phyloP scores from a whole-genome alignment of 2,888 invertebrate genomes.

The Agrotis ipsilon region DNA sequence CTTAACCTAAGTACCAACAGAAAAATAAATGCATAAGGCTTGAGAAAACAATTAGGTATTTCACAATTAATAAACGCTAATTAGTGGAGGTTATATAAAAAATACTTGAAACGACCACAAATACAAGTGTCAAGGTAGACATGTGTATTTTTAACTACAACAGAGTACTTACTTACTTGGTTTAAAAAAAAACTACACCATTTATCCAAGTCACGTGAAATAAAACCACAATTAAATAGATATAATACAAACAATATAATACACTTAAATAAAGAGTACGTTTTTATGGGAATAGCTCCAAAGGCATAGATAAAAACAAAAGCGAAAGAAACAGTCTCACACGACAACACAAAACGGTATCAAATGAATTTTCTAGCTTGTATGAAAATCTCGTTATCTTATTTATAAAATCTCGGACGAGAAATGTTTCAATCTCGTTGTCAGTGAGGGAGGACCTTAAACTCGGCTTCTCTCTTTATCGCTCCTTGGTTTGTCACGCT shows the following conservation, averaged over 20 bases:
- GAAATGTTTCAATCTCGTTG: too few relatives aligned
- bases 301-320: not conserved
- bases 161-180: too few relatives aligned
- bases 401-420: too few relatives aligned
- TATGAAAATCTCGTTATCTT: too few relatives aligned
- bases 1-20: not conserved
- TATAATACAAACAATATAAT: not conserved
- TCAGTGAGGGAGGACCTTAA: too few relatives aligned
- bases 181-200: not conserved
- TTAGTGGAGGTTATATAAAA: not conserved
- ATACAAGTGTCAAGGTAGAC: not conserved
- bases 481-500: too few relatives aligned
- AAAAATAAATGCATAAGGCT: not conserved
- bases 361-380: too few relatives aligned
- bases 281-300: not conserved
- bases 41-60: not conserved
- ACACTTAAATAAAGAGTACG: not conserved
- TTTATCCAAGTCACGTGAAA: not conserved
- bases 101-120: not conserved
- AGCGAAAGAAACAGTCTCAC: not conserved
- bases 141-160: slow-evolving; percentile 34
- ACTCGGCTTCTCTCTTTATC: too few relatives aligned
- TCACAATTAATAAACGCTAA: slow-evolving; percentile 7
- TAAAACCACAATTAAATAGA: slow-evolving; percentile 1
- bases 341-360: too few relatives aligned